Evolutionary conservation across 2,113 vertebrate genomes (phyloP).

Genomic region (Pachyramphus minor): DNA sequence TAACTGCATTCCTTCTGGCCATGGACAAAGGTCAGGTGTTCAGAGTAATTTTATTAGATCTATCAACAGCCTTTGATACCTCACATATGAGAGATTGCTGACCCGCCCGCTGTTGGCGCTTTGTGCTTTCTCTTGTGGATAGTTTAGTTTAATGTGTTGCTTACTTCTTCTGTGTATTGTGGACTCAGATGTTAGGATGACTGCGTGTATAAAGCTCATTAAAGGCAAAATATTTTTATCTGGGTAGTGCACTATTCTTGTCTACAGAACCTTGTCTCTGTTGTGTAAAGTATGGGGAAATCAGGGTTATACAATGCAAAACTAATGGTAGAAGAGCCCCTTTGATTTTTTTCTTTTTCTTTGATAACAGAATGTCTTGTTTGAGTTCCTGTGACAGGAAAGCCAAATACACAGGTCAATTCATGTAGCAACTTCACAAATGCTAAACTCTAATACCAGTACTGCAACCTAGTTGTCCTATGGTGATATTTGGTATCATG

Average conservation of each 20-base stretch:
- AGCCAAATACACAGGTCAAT: conserved; percentile 48
- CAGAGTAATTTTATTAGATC: conserved; percentile 61
- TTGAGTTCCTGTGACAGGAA: conserved; percentile 41
- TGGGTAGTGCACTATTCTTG: not conserved
- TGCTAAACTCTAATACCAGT: conserved; percentile 3
- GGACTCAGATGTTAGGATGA: not conserved
- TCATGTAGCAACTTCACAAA: not conserved
- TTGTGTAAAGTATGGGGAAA: conserved; percentile 46
- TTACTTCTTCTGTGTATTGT: conserved; percentile 38
- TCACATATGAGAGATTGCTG: conserved; percentile 53
- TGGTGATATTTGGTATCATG: not conserved
- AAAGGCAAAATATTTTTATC: conserved; percentile 41
- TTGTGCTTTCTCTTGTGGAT: conserved; percentile 44
- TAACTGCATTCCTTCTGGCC: conserved; percentile 59
- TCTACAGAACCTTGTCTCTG: conserved; percentile 9
- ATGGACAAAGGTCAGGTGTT: conserved; percentile 57
- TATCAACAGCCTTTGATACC: conserved; percentile 54
- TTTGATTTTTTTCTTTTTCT: conserved; percentile 20
- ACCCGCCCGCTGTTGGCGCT: not conserved
- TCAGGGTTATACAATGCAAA: conserved; percentile 26
- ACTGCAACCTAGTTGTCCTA: not conserved
- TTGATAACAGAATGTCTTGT: conserved; percentile 48
- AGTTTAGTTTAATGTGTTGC: conserved; percentile 50
- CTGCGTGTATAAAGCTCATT: conserved; percentile 37
- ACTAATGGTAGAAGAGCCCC: not conserved